Evolutionary conservation across 2,113 vertebrate species (phyloP).

Genomic region (Chascanopsetta lugubris): DNA sequence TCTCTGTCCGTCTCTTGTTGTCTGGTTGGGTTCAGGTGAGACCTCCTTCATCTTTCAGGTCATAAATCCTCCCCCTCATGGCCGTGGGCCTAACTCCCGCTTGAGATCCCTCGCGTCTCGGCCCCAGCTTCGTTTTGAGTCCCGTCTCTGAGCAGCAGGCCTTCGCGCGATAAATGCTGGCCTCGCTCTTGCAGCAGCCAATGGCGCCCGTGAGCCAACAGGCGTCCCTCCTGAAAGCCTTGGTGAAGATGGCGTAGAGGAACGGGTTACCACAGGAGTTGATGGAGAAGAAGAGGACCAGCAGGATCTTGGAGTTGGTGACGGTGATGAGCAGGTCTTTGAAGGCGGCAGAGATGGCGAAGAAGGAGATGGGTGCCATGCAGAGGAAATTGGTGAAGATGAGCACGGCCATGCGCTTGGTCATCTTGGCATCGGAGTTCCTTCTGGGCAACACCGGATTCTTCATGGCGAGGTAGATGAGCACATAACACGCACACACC

Average conservation of each 20-base stretch:
- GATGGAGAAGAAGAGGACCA: conserved; percentile 93
- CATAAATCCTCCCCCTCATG: not conserved
- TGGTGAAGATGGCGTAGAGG: conserved; percentile 93
- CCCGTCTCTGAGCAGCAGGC: conserved; percentile 46
- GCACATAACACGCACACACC: conserved; percentile 88
- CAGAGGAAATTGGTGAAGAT: conserved; percentile 95
- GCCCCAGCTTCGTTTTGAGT: not conserved
- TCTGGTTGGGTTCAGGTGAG: conserved; percentile 12
- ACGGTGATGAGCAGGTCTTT: conserved; percentile 92
- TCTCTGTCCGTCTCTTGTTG: not conserved
- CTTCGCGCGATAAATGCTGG: conserved; percentile 79
- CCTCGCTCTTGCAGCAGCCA: conserved; percentile 83
- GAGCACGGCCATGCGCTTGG: conserved; percentile 92
- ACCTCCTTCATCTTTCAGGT: conserved; percentile 23
- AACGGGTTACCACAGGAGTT: conserved; percentile 96
- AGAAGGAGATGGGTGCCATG: conserved; percentile 94
- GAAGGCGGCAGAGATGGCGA: conserved; percentile 89
- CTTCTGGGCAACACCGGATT: conserved; percentile 82
- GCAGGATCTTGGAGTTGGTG: conserved; percentile 91
- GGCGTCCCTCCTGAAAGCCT: conserved; percentile 88
- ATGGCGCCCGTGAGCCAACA: conserved; percentile 85
- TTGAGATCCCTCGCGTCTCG: not conserved
- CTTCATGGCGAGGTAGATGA: conserved; percentile 87
- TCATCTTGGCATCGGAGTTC: conserved; percentile 87
- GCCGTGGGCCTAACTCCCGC: conserved; percentile 11